Conservation (phyloP, 2,797 vertebrate species). For the Paramormyrops hopkinsi region DNA sequence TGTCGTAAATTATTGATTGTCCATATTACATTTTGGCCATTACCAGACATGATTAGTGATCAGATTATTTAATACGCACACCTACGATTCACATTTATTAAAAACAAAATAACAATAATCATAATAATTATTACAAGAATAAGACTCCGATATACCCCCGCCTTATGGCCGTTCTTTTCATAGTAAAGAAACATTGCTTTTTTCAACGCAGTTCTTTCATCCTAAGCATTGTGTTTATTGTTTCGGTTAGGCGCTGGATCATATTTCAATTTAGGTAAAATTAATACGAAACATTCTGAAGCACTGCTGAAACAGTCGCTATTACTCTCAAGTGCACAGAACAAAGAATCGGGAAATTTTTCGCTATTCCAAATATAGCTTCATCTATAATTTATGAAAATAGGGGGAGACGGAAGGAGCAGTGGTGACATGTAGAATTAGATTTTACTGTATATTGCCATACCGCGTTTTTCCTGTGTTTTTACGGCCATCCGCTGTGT, state of each 20-base stretch:
- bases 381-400: conserved; percentile 61
- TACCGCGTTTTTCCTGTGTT: background rate
- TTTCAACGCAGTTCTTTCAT: background rate
- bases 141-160: background rate
- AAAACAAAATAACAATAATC: background rate
- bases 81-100: background rate
- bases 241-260: background rate
- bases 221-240: conserved; percentile 6
- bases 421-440: conserved; percentile 20
- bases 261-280: background rate
- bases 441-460: conserved; percentile 4
- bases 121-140: background rate
- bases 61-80: background rate
- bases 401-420: conserved; percentile 38
- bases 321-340: conserved; percentile 41
- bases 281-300: background rate
- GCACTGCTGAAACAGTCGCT: background rate
- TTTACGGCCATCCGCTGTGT: background rate
- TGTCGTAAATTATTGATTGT: conserved; percentile 5
- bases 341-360: conserved; percentile 41
- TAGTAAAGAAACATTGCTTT: background rate
- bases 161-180: background rate
- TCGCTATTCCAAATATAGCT: conserved; percentile 59
- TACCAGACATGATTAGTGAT: background rate
- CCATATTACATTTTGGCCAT: background rate